phyloP scores from a whole-genome alignment of 2,888 invertebrate genomes.

The Melitaea athalia region DNA sequence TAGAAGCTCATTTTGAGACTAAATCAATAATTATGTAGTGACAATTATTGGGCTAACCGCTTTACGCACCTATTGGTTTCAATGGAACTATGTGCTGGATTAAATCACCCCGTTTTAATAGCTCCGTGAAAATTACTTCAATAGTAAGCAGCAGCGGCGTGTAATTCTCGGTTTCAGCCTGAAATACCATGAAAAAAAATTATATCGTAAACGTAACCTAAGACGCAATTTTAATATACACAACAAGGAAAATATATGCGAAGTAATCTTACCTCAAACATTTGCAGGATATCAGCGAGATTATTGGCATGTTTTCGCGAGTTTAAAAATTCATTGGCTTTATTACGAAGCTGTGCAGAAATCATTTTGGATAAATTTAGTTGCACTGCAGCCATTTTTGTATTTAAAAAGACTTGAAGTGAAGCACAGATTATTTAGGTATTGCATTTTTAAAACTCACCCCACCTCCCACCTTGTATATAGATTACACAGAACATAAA shows the following conservation, averaged over 20 bases:
- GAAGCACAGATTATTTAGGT: slow-evolving; percentile 23
- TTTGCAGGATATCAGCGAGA: slow-evolving; percentile 85
- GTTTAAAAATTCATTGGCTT: slow-evolving; percentile 87
- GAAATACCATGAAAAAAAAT: slow-evolving; percentile 59
- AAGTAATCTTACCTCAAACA: slow-evolving; percentile 82
- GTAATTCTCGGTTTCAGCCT: slow-evolving; percentile 74
- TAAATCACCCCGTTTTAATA: slow-evolving; percentile 86
- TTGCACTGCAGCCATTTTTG: slow-evolving; percentile 73
- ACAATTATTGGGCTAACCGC: slow-evolving; percentile 36
- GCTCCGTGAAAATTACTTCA: slow-evolving; percentile 87
- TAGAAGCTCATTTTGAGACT: slow-evolving; percentile 33
- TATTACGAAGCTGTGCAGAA: slow-evolving; percentile 85
- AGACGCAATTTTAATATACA: slow-evolving; percentile 42
- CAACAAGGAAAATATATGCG: slow-evolving; percentile 28
- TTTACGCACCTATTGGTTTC: slow-evolving; percentile 77
- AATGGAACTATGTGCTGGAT: slow-evolving; percentile 82
- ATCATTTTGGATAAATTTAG: slow-evolving; percentile 81
- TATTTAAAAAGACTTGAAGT: slow-evolving; percentile 59
- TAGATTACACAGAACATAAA: too few relatives aligned
- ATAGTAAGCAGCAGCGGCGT: slow-evolving; percentile 85
- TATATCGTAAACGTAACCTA: slow-evolving; percentile 44
- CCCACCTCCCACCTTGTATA: neutral
- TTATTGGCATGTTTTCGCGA: slow-evolving; percentile 85
- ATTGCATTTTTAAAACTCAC: slow-evolving; percentile 16
- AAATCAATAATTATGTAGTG: slow-evolving; percentile 58